phyloP scores from a whole-genome alignment of 2,113 vertebrate genomes.

The Ceyx margarethae region DNA sequence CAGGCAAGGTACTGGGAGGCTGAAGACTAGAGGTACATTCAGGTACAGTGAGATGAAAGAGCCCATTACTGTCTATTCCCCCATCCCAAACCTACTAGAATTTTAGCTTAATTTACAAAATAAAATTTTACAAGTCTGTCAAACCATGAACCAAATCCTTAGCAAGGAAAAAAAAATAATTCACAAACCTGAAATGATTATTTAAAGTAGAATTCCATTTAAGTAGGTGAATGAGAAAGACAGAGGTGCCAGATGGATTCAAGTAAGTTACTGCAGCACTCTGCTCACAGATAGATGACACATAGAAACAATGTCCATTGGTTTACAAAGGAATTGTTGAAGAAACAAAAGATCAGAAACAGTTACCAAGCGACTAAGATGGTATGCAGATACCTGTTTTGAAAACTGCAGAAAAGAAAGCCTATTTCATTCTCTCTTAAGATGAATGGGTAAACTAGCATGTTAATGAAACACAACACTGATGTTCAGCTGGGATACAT shows the following conservation, averaged over 20 bases:
- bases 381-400: neutral
- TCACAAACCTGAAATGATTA: neutral
- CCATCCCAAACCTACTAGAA: neutral
- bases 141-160: neutral
- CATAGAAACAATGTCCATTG: neutral
- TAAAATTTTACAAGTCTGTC: neutral
- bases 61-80: neutral
- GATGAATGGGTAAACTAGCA: neutral
- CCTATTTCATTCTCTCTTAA: neutral
- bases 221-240: neutral
- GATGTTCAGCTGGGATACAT: neutral
- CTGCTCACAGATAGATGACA: neutral
- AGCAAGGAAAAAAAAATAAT: neutral
- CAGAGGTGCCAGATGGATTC: neutral
- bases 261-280: neutral
- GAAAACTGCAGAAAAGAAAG: neutral
- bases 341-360: neutral
- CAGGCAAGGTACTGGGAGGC: neutral
- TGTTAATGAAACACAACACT: neutral
- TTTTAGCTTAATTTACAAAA: neutral
- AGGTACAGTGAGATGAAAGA: neutral
- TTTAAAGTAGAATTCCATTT: neutral
- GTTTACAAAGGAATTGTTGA: neutral
- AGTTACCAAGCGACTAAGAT: neutral
- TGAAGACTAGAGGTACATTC: neutral